Conservation (phyloP, 2,797 vertebrate genomes). For the Todus mexicanus region DNA sequence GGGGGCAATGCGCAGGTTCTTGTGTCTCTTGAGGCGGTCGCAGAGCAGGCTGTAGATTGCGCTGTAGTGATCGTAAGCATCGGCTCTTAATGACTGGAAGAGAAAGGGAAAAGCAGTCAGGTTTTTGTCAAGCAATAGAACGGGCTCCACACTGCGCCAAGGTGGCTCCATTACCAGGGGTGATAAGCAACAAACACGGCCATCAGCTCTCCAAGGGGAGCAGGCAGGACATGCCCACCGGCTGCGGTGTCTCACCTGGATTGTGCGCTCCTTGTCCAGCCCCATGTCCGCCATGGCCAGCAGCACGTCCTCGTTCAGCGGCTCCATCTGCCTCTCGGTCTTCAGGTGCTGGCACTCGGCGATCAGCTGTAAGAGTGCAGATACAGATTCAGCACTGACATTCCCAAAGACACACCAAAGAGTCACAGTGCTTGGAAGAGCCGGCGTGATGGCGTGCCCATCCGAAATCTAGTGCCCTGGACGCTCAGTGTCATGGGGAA, state of each 20-base stretch:
- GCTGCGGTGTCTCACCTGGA: slow-evolving; percentile 79
- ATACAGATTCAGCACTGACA: slow-evolving; percentile 54
- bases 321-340: slow-evolving; percentile 87
- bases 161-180: neutral
- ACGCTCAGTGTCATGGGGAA: neutral
- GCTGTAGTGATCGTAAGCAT: slow-evolving; percentile 98
- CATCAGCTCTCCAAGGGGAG: accelerated
- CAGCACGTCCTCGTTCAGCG: slow-evolving; percentile 93
- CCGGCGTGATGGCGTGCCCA: accelerated
- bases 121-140: accelerated
- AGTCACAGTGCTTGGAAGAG: neutral
- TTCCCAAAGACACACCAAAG: neutral
- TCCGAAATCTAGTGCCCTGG: accelerated
- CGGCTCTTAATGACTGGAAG: slow-evolving; percentile 87
- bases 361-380: slow-evolving; percentile 81
- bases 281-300: slow-evolving; percentile 96
- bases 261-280: slow-evolving; percentile 89
- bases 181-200: neutral
- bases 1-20: slow-evolving; percentile 84
- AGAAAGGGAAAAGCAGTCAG: neutral
- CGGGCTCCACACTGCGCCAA: accelerated
- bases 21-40: slow-evolving; percentile 93
- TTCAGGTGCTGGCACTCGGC: slow-evolving; percentile 94
- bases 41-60: slow-evolving; percentile 98
- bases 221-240: accelerated